A percentile compares a stretch with the other conserved stretches of the same genome.
Conservation (phyloP, 2,888 invertebrate genomes). For the Pantelozetes paolii region DNA sequence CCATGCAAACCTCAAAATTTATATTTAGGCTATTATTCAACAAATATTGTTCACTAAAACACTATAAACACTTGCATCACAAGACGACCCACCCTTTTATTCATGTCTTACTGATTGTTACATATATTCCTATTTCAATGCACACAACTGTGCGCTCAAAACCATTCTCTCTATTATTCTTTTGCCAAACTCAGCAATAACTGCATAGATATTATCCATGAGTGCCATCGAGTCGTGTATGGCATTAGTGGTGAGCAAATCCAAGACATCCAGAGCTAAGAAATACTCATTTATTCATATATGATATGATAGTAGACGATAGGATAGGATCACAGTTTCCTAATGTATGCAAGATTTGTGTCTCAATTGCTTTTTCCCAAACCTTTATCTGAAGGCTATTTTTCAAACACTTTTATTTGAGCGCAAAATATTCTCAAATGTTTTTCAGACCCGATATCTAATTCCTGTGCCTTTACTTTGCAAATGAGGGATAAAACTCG, state of each 20-base stretch:
- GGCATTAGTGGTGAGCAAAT: slow-evolving; percentile 21
- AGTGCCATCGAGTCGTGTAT: slow-evolving; percentile 24
- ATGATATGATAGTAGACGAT: not conserved
- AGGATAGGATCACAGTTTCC: not conserved
- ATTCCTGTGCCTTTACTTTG: slow-evolving; percentile 32
- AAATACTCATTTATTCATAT: not conserved
- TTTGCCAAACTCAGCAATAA: not conserved
- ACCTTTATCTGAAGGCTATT: slow-evolving; percentile 36
- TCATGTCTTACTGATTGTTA: slow-evolving; percentile 37
- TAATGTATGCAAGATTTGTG: slow-evolving; percentile 30
- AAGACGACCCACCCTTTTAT: slow-evolving; percentile 34
- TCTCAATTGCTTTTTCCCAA: slow-evolving; percentile 4
- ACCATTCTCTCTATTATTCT: slow-evolving; percentile 27
- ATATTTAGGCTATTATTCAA: slow-evolving; percentile 35
- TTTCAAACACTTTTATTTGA: slow-evolving; percentile 31
- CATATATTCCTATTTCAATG: slow-evolving; percentile 25
- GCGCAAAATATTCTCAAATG: not conserved
- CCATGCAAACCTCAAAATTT: slow-evolving; percentile 32
- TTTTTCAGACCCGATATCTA: slow-evolving; percentile 1
- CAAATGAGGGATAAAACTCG: slow-evolving; percentile 28
- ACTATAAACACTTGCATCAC: slow-evolving; percentile 38
- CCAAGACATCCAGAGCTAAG: not conserved
- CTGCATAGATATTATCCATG: not conserved
- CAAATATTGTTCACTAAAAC: slow-evolving; percentile 34
- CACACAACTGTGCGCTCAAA: not conserved